Conservation (phyloP, 2,113 vertebrate genomes). For the Lipophrys pholis region DNA sequence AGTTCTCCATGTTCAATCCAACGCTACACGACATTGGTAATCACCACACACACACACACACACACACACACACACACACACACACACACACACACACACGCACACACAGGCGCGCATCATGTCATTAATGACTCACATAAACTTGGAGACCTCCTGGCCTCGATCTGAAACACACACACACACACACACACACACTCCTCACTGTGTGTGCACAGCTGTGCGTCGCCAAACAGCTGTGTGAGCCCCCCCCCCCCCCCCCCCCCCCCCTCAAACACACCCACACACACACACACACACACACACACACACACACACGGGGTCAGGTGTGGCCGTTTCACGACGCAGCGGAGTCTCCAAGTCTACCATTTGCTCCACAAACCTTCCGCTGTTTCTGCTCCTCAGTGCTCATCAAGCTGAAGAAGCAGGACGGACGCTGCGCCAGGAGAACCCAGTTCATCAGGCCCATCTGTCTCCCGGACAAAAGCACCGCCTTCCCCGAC, state of each 20-base stretch:
- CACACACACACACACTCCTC: background rate
- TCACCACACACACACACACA: constrained; percentile 34
- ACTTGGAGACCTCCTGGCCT: constrained; percentile 38
- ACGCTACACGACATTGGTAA: constrained; percentile 93
- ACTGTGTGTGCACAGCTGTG: constrained; percentile 69
- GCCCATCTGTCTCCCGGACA: constrained; percentile 91
- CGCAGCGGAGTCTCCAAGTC: constrained; percentile 20
- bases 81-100: constrained; percentile 10
- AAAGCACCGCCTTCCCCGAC: constrained; percentile 78
- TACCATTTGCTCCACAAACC: constrained; percentile 8
- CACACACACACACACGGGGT: constrained; percentile 1
- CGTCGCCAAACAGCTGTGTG: constrained; percentile 68
- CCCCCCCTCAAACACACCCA: constrained; percentile 11
- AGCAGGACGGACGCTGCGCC: constrained; percentile 86
- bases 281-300: constrained; percentile 24
- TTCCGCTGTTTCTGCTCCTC: constrained; percentile 11
- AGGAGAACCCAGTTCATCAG: constrained; percentile 88
- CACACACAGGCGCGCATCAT: background rate
- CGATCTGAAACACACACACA: constrained; percentile 45
- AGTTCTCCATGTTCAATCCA: constrained; percentile 89
- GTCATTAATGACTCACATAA: constrained; percentile 49
- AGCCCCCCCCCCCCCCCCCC: background rate
- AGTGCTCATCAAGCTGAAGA: constrained; percentile 94
- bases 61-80: constrained; percentile 30
- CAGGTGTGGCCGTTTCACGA: constrained; percentile 21